Evolutionary conservation across 2,888 invertebrate genomes (phyloP).

Genomic region (Meloe dianella): DNA sequence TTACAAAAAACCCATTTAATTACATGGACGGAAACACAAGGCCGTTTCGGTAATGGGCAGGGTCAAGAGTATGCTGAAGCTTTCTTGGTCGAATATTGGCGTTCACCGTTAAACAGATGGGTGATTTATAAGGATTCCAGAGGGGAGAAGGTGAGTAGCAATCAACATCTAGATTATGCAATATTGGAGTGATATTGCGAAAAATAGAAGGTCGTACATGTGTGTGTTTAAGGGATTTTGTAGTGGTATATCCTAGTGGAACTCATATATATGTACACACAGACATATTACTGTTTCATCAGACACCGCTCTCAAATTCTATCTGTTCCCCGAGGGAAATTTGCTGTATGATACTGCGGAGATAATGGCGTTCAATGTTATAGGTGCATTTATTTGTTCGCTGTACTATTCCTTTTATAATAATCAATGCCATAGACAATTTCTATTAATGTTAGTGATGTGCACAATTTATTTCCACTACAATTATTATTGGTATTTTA

Average conservation of each 20-base stretch:
- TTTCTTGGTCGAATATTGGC: constrained; percentile 83
- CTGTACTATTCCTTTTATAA: constrained; percentile 40
- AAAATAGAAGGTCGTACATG: not conserved
- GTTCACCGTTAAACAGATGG: constrained; percentile 73
- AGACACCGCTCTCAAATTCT: constrained; percentile 44
- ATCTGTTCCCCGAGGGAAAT: constrained; percentile 56
- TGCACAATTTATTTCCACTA: not conserved
- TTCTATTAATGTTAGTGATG: not conserved
- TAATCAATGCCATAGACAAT: not conserved
- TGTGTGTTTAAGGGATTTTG: not conserved
- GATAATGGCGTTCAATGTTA: constrained; percentile 56
- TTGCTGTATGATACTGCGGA: constrained; percentile 55
- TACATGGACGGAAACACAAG: constrained; percentile 87
- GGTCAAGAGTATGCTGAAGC: constrained; percentile 88
- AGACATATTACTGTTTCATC: constrained; percentile 51
- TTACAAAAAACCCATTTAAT: constrained; percentile 77
- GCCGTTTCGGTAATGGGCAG: constrained; percentile 88
- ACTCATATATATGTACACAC: not conserved
- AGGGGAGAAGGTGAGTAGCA: constrained; percentile 70
- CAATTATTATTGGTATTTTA: not conserved
- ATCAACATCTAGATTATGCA: not conserved
- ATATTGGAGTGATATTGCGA: not conserved
- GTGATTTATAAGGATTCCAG: constrained; percentile 79
- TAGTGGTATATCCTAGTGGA: not conserved
- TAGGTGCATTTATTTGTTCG: constrained; percentile 50